Evolutionary conservation across 2,113 vertebrate species (phyloP), one percentile per base, ranked within the genome.

Genomic region (Stigmatopora nigra): DNA sequence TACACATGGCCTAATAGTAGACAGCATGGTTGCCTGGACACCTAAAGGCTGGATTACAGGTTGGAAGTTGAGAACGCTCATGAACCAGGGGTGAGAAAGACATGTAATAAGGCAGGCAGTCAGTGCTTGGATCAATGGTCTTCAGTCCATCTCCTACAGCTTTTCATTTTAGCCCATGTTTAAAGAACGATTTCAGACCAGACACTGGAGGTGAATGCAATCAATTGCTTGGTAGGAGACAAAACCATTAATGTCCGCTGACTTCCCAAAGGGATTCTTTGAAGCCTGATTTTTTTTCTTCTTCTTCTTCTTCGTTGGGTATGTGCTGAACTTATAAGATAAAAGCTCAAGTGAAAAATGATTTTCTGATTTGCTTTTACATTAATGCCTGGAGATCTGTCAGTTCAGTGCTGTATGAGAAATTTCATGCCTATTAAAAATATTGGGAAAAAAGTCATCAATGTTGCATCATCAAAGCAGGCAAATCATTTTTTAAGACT

Each of bases 31-130:
- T 87, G 78, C 82, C 81, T 44, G 75, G 81, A 87, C 82, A 86
- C 84, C 82, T 75, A 76, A 87, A 83, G 75, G 9, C 69, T 66
- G 69, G 81, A 86, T 79, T 82, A 82, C 72, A 71, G 81, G 70
- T 71, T 73, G 56, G 67, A 76, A 70, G 46, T 52, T 17, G 22
- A 35, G 68, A 62, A 38, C 36, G 56, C 7, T 16, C 41, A 51
- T 57, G 49, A 48, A 25, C 17, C 45, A 59, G 51, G 51, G 17
- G 36, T 13, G 17, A 45, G 38, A 10, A 19, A 22, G n/a, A 3
- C 4, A 38, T 41, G 36, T 60, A 60, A 60, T 61, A 38, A 61
- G 36, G 5, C 41, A 61, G 68, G 1, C 25, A 48, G 53, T 48
- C 16, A 64, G 46, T 55, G 74, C 66, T 71, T 61, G 72, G 65